Evolutionary conservation across 2,113 vertebrate species (phyloP).

Genomic region (Perca schrenkii): DNA sequence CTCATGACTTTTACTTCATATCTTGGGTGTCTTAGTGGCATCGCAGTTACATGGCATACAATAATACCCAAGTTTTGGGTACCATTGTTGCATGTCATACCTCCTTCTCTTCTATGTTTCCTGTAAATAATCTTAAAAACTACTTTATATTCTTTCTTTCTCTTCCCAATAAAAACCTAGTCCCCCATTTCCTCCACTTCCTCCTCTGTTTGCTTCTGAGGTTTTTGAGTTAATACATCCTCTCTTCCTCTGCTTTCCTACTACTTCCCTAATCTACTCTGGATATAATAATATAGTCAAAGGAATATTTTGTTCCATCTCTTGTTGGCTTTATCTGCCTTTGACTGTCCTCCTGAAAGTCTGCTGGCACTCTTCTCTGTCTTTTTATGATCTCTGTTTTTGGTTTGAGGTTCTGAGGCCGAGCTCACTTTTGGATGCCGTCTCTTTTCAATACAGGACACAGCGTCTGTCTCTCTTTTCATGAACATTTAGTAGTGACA

Average conservation of each 20-base stretch:
- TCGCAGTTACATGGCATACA: neutral
- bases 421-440: neutral
- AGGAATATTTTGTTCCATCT: neutral
- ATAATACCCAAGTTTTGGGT: neutral
- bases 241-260: neutral
- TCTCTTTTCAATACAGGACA: neutral
- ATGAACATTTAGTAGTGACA: neutral
- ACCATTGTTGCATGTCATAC: neutral
- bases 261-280: slow-evolving; percentile 8
- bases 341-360: neutral
- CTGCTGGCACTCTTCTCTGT: neutral
- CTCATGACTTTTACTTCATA: neutral
- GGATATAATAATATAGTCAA: neutral
- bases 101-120: neutral
- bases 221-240: neutral
- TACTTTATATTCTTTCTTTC: neutral
- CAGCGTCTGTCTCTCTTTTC: neutral
- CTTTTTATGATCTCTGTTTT: neutral
- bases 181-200: neutral
- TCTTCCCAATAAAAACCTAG: neutral
- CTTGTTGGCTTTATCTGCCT: neutral
- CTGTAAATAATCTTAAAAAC: slow-evolving; percentile 8
- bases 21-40: neutral
- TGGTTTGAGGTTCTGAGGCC: neutral
- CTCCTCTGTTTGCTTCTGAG: neutral